phyloP scores from a whole-genome alignment of 2,888 invertebrate genomes.

The Ariolimax columbianus region DNA sequence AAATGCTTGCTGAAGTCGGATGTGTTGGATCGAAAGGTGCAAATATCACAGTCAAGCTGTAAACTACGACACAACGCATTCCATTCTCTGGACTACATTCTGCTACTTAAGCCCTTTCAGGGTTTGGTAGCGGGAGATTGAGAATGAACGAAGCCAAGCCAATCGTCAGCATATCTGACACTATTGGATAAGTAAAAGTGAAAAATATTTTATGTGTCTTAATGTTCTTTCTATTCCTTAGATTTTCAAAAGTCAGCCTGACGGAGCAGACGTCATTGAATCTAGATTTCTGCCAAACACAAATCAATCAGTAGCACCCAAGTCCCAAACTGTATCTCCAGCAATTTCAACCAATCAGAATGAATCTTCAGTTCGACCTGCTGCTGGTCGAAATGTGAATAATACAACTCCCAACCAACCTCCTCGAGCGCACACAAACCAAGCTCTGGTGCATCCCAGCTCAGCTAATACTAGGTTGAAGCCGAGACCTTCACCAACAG shows the following conservation, averaged over 20 bases:
- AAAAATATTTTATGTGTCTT: no score
- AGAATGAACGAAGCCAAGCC: no score
- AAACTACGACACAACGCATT: no score
- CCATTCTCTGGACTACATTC: no score
- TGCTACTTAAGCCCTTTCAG: no score
- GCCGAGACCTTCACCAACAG: slow-evolving; percentile 64
- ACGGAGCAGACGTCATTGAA: slow-evolving; percentile 66
- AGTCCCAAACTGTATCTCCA: background rate
- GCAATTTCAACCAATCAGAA: slow-evolving; percentile 50
- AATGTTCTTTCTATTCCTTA: slow-evolving; percentile 49
- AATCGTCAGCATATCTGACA: no score
- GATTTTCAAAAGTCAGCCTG: slow-evolving; percentile 74
- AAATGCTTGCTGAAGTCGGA: no score
- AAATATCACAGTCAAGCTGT: no score
- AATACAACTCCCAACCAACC: slow-evolving; percentile 24
- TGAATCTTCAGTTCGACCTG: slow-evolving; percentile 42
- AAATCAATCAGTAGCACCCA: slow-evolving; percentile 52
- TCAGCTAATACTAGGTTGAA: slow-evolving; percentile 52
- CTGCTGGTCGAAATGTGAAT: slow-evolving; percentile 43
- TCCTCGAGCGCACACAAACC: slow-evolving; percentile 60
- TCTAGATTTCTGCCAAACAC: slow-evolving; percentile 53
- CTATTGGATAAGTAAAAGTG: no score
- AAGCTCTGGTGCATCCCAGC: slow-evolving; percentile 59
- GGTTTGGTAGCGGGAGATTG: no score
- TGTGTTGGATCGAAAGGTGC: no score